A percentile compares a stretch with the other conserved stretches of the same genome.
Conservation (phyloP, 1,140 invertebrate species). For the Melipona quadrifasciata region DNA sequence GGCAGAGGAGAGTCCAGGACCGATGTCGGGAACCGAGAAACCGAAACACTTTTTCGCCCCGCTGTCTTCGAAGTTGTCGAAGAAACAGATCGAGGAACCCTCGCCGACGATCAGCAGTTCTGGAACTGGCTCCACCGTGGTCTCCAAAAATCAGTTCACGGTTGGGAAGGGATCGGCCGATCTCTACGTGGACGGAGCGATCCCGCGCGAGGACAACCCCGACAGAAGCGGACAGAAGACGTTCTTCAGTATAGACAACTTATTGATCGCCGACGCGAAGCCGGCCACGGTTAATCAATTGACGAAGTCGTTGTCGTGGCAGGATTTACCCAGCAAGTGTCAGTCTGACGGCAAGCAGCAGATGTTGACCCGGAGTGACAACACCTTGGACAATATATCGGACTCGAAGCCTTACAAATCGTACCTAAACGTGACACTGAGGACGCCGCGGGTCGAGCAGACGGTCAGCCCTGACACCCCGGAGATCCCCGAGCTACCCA, state of each 20-base stretch:
- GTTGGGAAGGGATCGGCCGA: slow-evolving; percentile 72
- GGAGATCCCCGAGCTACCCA: slow-evolving; percentile 71
- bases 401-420: slow-evolving; percentile 66
- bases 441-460: slow-evolving; percentile 43
- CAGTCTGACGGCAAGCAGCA: slow-evolving; percentile 42
- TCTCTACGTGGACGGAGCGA: slow-evolving; percentile 71
- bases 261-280: slow-evolving; percentile 44
- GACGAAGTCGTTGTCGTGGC: slow-evolving; percentile 75
- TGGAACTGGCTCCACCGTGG: slow-evolving; percentile 67
- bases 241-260: slow-evolving; percentile 68
- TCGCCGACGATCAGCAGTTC: slow-evolving; percentile 50
- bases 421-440: slow-evolving; percentile 72
- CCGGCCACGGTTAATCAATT: slow-evolving; percentile 48
- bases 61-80: slow-evolving; percentile 62
- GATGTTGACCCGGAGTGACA: slow-evolving; percentile 72
- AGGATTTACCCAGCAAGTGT: slow-evolving; percentile 67
- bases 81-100: slow-evolving; percentile 35
- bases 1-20: background rate
- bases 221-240: slow-evolving; percentile 48
- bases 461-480: slow-evolving; percentile 67
- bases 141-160: slow-evolving; percentile 54
- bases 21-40: slow-evolving; percentile 30
- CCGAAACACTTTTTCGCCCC: slow-evolving; percentile 81
- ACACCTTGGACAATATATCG: slow-evolving; percentile 68
- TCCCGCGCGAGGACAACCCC: slow-evolving; percentile 42